Conservation (phyloP, 2,797 vertebrate genomes). For the Erithacus rubecula region DNA sequence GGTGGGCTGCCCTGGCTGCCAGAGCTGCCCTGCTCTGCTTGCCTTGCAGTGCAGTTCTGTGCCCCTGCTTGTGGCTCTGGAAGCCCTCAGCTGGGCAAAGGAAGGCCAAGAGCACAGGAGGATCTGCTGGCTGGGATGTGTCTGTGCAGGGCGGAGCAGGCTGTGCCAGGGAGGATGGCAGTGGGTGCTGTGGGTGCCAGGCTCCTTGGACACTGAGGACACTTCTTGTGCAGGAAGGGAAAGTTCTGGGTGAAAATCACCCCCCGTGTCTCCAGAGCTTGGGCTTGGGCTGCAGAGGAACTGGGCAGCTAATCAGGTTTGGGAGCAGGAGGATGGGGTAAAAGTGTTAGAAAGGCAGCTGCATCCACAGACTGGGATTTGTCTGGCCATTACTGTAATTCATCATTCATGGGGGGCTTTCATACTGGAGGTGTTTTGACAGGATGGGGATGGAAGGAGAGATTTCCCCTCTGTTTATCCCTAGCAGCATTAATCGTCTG, state of each 20-base stretch:
- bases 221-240: not conserved
- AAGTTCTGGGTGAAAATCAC: not conserved
- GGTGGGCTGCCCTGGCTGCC: not conserved
- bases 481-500: not conserved
- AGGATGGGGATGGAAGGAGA: not conserved
- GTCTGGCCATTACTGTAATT: not conserved
- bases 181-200: not conserved
- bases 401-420: not conserved
- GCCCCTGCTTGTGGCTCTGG: not conserved
- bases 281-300: not conserved
- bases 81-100: not conserved
- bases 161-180: not conserved
- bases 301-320: not conserved
- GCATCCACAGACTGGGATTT: not conserved
- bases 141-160: not conserved
- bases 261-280: not conserved
- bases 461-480: not conserved
- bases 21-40: rapidly evolving
- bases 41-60: not conserved
- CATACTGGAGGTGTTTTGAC: not conserved
- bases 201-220: not conserved
- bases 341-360: not conserved
- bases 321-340: not conserved
- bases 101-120: not conserved
- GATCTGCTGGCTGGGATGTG: not conserved